These are phyloP conservation scores for Cancer borealis DNA, from an alignment of 2,888 invertebrate species.

Conservation along the genomic window DNA sequence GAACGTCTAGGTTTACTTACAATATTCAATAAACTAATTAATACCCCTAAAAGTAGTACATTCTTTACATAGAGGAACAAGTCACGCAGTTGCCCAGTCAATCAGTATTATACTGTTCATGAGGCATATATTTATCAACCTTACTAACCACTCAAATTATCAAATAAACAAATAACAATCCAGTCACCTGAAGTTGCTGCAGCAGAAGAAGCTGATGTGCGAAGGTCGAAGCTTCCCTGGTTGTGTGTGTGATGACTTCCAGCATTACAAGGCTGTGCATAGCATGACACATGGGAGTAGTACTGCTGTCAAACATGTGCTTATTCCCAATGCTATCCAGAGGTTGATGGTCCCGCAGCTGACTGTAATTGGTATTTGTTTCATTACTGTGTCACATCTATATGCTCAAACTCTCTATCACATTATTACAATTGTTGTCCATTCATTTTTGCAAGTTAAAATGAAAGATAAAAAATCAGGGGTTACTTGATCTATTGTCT, in stretches of 20 bases:
- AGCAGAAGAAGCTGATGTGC: conserved; percentile 91
- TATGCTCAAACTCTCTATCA: neutral
- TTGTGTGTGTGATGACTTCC: conserved; percentile 91
- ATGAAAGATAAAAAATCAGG: neutral
- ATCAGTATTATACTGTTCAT: neutral
- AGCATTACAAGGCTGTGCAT: conserved; percentile 89
- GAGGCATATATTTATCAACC: neutral
- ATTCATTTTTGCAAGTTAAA: neutral
- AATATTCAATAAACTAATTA: too few relatives aligned
- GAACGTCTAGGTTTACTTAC: too few relatives aligned
- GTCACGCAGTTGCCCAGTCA: too few relatives aligned
- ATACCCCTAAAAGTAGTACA: too few relatives aligned
- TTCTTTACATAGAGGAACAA: too few relatives aligned
- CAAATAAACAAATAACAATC: neutral
- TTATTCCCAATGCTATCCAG: conserved; percentile 59
- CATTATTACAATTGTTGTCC: neutral
- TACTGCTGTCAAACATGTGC: conserved; percentile 57
- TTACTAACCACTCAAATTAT: neutral
- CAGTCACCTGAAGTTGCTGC: conserved; percentile 87
- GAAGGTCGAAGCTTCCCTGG: conserved; percentile 89
- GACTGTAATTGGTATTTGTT: conserved; percentile 28
- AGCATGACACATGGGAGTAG: conserved; percentile 84
- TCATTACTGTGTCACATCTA: neutral
- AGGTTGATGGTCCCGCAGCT: conserved; percentile 67
- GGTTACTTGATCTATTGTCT: neutral